These are phyloP conservation scores for Lycophotia porphyrea DNA, from an alignment of 2,888 invertebrate genomes.

Conservation along the genomic window DNA sequence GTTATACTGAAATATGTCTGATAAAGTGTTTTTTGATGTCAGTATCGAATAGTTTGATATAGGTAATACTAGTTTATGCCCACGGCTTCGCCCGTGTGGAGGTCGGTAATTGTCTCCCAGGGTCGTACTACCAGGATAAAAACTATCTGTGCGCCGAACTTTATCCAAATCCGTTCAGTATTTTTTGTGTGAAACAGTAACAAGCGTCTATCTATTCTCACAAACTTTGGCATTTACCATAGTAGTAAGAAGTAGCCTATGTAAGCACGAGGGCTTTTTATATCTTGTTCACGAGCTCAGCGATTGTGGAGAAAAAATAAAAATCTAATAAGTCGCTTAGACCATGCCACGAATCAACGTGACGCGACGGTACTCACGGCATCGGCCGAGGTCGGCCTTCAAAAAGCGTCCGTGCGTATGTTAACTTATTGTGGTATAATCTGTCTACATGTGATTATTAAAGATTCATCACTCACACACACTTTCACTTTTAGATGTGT, in stretches of 20 bases:
- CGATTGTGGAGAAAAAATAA: not conserved
- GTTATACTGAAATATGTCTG: not conserved
- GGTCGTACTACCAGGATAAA: too few relatives aligned
- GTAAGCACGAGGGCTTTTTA: not conserved
- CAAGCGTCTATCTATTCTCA: too few relatives aligned
- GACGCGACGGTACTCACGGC: too few relatives aligned
- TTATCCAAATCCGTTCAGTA: too few relatives aligned
- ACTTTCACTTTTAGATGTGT: not conserved
- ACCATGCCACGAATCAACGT: not conserved
- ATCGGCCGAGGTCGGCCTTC: not conserved
- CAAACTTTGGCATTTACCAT: too few relatives aligned
- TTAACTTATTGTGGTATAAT: not conserved
- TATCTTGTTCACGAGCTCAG: not conserved
- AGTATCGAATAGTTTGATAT: not conserved
- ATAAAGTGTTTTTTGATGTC: conserved; percentile 13
- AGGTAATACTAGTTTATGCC: too few relatives aligned
- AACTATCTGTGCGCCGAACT: too few relatives aligned
- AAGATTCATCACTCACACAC: not conserved
- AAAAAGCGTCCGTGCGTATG: not conserved
- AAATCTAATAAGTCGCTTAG: not conserved
- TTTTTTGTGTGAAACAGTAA: too few relatives aligned
- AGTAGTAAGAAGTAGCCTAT: too few relatives aligned
- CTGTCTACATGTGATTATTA: not conserved
- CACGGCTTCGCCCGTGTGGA: too few relatives aligned
- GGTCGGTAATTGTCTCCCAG: too few relatives aligned